Conservation (phyloP, 2,113 vertebrate species). For the Ochotona curzoniae region DNA sequence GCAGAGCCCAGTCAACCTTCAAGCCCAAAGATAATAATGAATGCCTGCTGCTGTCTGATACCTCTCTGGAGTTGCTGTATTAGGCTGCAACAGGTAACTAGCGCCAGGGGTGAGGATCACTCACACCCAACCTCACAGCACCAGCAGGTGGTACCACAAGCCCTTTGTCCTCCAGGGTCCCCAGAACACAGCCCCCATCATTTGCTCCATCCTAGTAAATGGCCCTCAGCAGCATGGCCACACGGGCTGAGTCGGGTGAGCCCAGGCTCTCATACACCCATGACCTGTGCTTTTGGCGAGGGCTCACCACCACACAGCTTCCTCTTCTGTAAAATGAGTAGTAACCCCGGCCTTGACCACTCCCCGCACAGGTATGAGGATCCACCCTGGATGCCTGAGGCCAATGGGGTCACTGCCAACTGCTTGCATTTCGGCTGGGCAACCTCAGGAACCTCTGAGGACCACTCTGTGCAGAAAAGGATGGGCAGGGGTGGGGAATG, state of each 20-base stretch:
- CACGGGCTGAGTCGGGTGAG: not conserved
- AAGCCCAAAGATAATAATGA: not conserved
- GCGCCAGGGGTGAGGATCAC: not conserved
- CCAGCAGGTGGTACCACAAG: not conserved
- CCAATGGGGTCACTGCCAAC: not conserved
- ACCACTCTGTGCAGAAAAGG: not conserved
- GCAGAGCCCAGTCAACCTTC: not conserved
- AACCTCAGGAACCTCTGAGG: not conserved
- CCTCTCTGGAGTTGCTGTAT: not conserved
- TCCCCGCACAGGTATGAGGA: not conserved
- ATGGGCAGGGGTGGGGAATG: not conserved
- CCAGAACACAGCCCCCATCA: not conserved
- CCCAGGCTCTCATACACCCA: not conserved
- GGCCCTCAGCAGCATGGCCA: not conserved
- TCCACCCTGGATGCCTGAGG: not conserved
- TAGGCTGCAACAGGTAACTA: not conserved
- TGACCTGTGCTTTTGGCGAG: not conserved
- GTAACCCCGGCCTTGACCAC: not conserved
- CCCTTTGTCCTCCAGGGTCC: not conserved
- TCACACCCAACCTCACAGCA: not conserved
- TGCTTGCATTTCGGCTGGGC: not conserved
- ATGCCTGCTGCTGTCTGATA: not conserved
- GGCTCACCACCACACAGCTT: not conserved
- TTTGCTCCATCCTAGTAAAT: not conserved
- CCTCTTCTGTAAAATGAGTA: not conserved